phyloP scores from a whole-genome alignment of 2,888 invertebrate species.

The Endotricha flammealis region DNA sequence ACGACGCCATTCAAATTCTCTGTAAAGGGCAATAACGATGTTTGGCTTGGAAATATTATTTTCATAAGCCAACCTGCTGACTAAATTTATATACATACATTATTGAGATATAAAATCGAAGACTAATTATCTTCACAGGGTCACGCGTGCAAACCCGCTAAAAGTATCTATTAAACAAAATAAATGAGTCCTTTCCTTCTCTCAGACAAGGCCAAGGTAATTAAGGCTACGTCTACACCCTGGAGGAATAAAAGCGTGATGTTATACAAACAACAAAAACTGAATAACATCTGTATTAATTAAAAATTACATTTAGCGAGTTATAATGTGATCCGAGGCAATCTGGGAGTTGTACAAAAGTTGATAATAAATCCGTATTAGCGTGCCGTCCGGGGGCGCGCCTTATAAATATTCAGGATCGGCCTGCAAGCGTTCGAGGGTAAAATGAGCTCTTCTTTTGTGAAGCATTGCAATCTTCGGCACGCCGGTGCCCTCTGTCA shows the following conservation, averaged over 20 bases:
- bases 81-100: no score
- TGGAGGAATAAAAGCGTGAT: no score
- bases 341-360: conserved; percentile 29
- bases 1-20: conserved; percentile 12
- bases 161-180: no score
- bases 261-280: no score
- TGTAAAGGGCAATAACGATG: conserved; percentile 11
- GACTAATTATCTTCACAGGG: no score
- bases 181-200: no score
- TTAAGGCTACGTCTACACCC: no score
- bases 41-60: no score
- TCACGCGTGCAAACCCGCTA: no score
- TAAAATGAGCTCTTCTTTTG: conserved; percentile 39
- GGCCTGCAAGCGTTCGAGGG: conserved; percentile 33
- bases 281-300: conserved; percentile 1
- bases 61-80: no score
- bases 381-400: conserved; percentile 29
- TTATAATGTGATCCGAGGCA: conserved; percentile 32
- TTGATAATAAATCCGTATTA: conserved; percentile 46
- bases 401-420: conserved; percentile 59
- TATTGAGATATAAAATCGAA: no score
- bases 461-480: conserved; percentile 29
- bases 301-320: conserved; percentile 22
- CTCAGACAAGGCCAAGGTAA: no score
- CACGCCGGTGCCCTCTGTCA: conserved; percentile 13